Evolutionary conservation across 1,140 invertebrate genomes (phyloP).

Genomic region (Himalopsyche phryganea): DNA sequence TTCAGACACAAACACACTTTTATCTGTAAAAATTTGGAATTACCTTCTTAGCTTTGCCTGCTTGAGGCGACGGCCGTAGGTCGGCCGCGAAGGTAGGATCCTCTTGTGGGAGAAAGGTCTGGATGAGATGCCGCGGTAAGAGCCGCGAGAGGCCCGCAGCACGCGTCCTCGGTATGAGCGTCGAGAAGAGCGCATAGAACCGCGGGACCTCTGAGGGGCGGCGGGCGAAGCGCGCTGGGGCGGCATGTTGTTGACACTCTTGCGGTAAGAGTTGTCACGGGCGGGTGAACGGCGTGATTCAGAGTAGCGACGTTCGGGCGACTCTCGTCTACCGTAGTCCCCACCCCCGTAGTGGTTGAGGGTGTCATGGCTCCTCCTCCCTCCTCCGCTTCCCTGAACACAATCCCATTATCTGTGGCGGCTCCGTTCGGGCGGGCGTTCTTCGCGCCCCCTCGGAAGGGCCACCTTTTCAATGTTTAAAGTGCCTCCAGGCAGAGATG

Average conservation of each 20-base stretch:
- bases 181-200: slow-evolving; percentile 36
- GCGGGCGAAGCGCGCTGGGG: slow-evolving; percentile 44
- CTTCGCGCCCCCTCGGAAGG: background rate
- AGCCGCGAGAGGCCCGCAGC: slow-evolving; percentile 40
- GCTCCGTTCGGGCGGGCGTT: background rate
- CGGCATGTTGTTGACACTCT: slow-evolving; percentile 47
- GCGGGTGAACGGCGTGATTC: slow-evolving; percentile 43
- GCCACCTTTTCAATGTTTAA: too few species aligned
- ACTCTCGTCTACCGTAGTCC: slow-evolving; percentile 48
- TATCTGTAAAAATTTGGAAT: background rate
- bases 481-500: background rate
- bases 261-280: slow-evolving; percentile 46
- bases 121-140: slow-evolving; percentile 40
- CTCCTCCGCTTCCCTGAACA: slow-evolving; percentile 52
- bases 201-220: slow-evolving; percentile 30
- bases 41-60: slow-evolving; percentile 21
- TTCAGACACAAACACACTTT: background rate
- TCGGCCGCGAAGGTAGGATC: background rate
- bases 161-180: slow-evolving; percentile 49
- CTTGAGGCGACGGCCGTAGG: slow-evolving; percentile 9
- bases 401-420: slow-evolving; percentile 44
- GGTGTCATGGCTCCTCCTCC: slow-evolving; percentile 52
- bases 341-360: slow-evolving; percentile 47
- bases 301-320: slow-evolving; percentile 47
- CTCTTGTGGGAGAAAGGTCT: slow-evolving; percentile 8